Conservation (phyloP, 2,888 invertebrate species). For the Mechanitis mazaeus region DNA sequence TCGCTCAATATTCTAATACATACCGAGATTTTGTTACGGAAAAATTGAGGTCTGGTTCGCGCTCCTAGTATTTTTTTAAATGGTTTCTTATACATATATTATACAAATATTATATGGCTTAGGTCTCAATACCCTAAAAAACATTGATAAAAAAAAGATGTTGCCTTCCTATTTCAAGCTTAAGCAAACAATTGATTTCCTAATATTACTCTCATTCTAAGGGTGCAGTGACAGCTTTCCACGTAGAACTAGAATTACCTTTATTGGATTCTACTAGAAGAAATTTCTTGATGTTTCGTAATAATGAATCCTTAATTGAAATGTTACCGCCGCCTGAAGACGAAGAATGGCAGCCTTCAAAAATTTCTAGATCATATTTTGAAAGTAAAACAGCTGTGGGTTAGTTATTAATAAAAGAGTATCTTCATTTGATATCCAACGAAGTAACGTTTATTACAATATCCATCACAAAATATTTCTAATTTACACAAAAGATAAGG, state of each 20-base stretch:
- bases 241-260: constrained; percentile 74
- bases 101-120: too few relatives aligned
- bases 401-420: constrained; percentile 20
- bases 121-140: too few relatives aligned
- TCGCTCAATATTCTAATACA: too few relatives aligned
- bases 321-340: constrained; percentile 56
- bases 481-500: too few relatives aligned
- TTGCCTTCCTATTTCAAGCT: too few relatives aligned
- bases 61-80: too few relatives aligned
- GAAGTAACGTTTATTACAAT: too few relatives aligned
- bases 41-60: too few relatives aligned
- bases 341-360: constrained; percentile 37
- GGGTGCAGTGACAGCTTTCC: constrained; percentile 62
- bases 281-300: constrained; percentile 55
- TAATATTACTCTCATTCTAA: constrained; percentile 25
- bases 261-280: constrained; percentile 67
- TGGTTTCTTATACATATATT: too few relatives aligned
- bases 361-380: constrained; percentile 27
- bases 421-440: background rate
- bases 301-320: constrained; percentile 53
- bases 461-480: too few relatives aligned
- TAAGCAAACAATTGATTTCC: background rate
- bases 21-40: too few relatives aligned
- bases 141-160: too few relatives aligned
- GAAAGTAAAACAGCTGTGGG: constrained; percentile 39